Evolutionary conservation across 2,113 vertebrate genomes (phyloP).

Genomic region (Monopterus albus): DNA sequence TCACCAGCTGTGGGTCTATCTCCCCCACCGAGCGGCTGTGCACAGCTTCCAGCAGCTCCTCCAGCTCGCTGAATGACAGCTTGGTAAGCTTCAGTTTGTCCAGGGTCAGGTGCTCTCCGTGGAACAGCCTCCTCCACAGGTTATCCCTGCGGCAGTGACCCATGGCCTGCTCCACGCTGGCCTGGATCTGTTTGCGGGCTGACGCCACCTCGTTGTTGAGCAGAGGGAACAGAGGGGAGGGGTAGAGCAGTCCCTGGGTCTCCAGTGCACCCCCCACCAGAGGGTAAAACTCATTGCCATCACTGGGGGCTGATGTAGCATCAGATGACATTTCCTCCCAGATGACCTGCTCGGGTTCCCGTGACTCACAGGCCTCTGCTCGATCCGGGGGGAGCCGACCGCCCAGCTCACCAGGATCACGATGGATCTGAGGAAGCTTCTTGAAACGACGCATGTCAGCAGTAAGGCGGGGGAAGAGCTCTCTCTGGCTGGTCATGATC

Average conservation of each 20-base stretch:
- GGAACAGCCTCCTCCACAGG: constrained; percentile 96
- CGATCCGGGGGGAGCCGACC: constrained; percentile 60
- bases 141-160: constrained; percentile 96
- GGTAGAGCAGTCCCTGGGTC: constrained; percentile 82
- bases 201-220: constrained; percentile 89
- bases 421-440: constrained; percentile 89
- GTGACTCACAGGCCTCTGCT: constrained; percentile 41
- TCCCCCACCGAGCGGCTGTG: constrained; percentile 93
- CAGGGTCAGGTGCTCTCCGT: constrained; percentile 91
- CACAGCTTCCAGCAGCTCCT: constrained; percentile 93
- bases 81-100: constrained; percentile 94
- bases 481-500: constrained; percentile 97
- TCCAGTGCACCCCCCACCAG: constrained; percentile 56
- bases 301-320: constrained; percentile 48
- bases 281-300: constrained; percentile 79
- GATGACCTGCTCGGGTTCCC: constrained; percentile 74
- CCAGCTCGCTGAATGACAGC: constrained; percentile 90
- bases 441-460: constrained; percentile 94
- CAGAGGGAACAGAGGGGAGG: constrained; percentile 88
- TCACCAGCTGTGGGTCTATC: constrained; percentile 96
- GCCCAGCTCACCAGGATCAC: constrained; percentile 82
- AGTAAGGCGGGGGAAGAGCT: constrained; percentile 94
- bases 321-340: constrained; percentile 80
- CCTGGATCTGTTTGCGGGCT: constrained; percentile 89
- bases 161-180: constrained; percentile 93